Percentiles rank a stretch among this genome's conserved stretches.
Conservation (phyloP, 1,140 invertebrate genomes). For the Brachionus koreanus region DNA sequence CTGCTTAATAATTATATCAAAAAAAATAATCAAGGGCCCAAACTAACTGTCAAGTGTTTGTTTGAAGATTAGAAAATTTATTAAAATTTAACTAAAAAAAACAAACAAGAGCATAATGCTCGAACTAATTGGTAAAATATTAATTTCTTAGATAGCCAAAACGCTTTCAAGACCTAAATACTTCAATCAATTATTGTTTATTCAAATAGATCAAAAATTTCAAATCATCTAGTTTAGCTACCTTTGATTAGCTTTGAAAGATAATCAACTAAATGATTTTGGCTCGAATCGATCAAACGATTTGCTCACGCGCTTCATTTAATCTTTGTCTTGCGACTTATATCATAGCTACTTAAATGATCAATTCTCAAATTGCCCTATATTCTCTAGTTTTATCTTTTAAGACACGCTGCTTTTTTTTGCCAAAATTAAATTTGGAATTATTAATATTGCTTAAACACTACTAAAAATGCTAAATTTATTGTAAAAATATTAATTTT, state of each 20-base stretch:
- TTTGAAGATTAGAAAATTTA: neutral
- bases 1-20: neutral
- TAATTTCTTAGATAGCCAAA: neutral
- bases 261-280: neutral
- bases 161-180: neutral
- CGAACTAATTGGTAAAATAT: neutral
- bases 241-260: neutral
- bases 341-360: neutral
- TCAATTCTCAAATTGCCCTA: neutral
- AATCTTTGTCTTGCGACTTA: neutral
- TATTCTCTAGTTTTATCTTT: neutral
- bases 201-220: neutral
- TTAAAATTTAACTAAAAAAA: neutral
- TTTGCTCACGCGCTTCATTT: neutral
- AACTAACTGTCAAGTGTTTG: neutral
- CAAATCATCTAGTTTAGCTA: neutral
- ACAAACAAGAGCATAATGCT: neutral
- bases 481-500: neutral
- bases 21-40: neutral
- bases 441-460: neutral
- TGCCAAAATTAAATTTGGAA: too few relatives aligned
- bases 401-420: too few relatives aligned
- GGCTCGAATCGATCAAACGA: neutral
- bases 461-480: neutral
- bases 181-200: conserved; percentile 1